Base-by-base conservation (phyloP, 2,888 invertebrate species). In the Patella ulyssiponensis region DNA sequence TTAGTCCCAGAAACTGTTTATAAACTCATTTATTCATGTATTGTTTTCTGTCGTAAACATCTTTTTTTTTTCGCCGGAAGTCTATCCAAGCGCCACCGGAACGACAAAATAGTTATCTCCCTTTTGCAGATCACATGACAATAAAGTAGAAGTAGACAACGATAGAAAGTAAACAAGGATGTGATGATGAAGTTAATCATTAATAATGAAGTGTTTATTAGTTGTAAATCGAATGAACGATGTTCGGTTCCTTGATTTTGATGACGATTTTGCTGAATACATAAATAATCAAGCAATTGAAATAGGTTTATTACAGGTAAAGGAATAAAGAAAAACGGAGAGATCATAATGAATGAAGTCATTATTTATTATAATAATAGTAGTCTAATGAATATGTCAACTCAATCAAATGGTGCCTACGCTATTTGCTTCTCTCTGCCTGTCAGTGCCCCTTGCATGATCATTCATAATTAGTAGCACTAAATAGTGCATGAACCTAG, bases 181-280 rank as follows among this genome's bases (percentile, higher is more conserved):
- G 44, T 44, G n/a, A 23, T 53, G 33, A 69, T 64, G 52, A 75
- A 72, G 53, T 64, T 69, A 56, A 69, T 69, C 27, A 9, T 74
- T 69, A 74, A 94, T 88, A 79, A 95, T 95, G 95, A 94, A 94
- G 89, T 95, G 95, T 17, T 93, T 94, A 81, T 91, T 95, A 80
- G 94, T 95, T 82, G 95, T 95, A 88, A 95, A 95, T 90, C 94
- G 94, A 88, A 93, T 95, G 23, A 95, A 95, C 88, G 95, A 95
- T 91, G 93, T 95, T 69, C 91, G 95, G 20, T 95, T 94, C 92
- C 93, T 94, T 71, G 95, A 95, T 91, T 95, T 94, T 92, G 94
- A 95, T 87, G 92, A 93, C 23, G 92, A 93, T 83, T 95, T 95
- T 89, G 92, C 93, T 0, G 88, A 89, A 74, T 94, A 94, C 84